Percentiles rank a stretch among this genome's conserved stretches.
These are phyloP conservation scores for Onthophagus sagittarius DNA, from an alignment of 2,888 invertebrate species.

Conservation along the genomic window DNA sequence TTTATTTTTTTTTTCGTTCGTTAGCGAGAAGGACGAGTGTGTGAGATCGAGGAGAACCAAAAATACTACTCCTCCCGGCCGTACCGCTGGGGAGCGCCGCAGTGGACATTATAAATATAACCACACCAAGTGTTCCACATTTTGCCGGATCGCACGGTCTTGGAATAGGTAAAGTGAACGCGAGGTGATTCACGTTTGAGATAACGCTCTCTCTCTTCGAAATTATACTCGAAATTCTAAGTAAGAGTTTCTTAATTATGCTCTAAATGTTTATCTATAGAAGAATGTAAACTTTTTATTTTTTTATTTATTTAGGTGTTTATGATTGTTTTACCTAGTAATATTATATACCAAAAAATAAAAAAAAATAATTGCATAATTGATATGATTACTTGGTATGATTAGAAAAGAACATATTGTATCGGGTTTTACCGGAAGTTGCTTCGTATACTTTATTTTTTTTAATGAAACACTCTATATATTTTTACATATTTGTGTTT, in stretches of 20 bases:
- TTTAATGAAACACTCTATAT: no score
- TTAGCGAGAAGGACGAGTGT: not conserved
- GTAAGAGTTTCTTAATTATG: not conserved
- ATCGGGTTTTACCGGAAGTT: no score
- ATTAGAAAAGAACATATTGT: no score
- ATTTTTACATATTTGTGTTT: no score
- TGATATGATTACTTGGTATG: no score
- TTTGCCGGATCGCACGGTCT: not conserved
- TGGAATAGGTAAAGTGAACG: not conserved
- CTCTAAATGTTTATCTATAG: not conserved
- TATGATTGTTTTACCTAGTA: no score
- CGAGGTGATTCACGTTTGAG: not conserved
- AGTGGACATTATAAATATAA: conserved; percentile 10
- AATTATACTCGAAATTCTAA: not conserved
- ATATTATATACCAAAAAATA: no score
- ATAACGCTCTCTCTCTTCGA: not conserved
- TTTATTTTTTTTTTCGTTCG: not conserved
- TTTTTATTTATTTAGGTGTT: no score
- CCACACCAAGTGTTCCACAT: conserved; percentile 1
- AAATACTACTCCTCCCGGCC: conserved; percentile 6
- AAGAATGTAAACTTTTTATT: no score
- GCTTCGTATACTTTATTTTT: no score
- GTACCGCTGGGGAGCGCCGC: not conserved
- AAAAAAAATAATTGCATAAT: no score
- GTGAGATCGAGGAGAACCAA: conserved; percentile 5